Evolutionary conservation across 2,888 invertebrate species (phyloP).

Genomic region (Fragum fragum): DNA sequence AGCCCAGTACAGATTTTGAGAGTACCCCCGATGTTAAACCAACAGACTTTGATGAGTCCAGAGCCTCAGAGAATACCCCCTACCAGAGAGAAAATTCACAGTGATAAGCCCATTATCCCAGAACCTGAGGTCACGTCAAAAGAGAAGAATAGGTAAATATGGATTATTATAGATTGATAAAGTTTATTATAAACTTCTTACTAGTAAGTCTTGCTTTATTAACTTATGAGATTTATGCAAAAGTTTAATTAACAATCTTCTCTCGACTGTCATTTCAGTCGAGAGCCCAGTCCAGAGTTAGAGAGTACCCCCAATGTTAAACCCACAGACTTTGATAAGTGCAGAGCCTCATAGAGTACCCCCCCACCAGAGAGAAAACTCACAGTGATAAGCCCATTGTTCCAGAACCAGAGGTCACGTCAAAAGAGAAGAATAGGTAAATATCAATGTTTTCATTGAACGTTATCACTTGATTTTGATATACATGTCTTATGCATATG

Average conservation of each 20-base stretch:
- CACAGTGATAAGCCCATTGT: background rate
- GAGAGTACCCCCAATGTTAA: background rate
- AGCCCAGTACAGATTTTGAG: background rate
- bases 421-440: background rate
- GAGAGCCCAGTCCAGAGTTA: background rate
- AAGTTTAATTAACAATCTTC: background rate
- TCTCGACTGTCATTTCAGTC: background rate
- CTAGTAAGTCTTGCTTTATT: background rate
- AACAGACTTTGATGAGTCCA: background rate
- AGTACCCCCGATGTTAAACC: background rate
- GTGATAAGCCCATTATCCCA: background rate
- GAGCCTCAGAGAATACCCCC: background rate
- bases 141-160: background rate
- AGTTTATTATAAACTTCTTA: background rate
- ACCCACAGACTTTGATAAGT: conserved; percentile 1
- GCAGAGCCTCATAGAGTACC: background rate
- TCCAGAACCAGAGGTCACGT: background rate
- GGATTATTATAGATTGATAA: background rate
- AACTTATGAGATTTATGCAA: background rate
- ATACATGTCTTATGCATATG: background rate
- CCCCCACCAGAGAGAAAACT: background rate
- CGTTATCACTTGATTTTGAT: conserved; percentile 1
- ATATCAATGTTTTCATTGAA: background rate
- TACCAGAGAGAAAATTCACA: conserved; percentile 2
- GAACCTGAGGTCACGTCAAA: background rate